Evolutionary conservation across 1,140 invertebrate genomes (phyloP).

Genomic region (Brachionus plicatilis): DNA sequence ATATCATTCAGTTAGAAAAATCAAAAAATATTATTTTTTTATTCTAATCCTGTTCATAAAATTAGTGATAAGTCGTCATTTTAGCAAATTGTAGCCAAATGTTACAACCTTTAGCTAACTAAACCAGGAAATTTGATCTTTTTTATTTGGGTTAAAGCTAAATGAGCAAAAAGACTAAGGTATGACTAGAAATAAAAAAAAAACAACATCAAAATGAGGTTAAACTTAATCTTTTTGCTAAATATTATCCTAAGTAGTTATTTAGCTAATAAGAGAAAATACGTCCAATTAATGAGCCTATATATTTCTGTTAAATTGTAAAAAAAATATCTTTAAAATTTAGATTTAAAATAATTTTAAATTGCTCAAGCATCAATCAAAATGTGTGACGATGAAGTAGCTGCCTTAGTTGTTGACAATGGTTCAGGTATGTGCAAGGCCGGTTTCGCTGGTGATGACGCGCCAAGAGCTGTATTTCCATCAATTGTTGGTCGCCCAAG

Average conservation of each 20-base stretch:
- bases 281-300: background rate
- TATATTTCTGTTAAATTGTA: background rate
- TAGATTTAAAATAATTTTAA: slow-evolving; percentile 8
- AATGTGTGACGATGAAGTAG: slow-evolving; percentile 82
- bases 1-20: background rate
- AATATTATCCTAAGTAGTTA: slow-evolving; percentile 32
- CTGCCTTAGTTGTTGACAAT: slow-evolving; percentile 76
- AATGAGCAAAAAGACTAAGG: background rate
- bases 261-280: slow-evolving; percentile 28
- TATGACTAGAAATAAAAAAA: background rate
- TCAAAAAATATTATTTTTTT: background rate
- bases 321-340: background rate
- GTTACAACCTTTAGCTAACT: slow-evolving; percentile 32
- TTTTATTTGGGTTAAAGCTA: background rate
- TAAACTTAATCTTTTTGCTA: slow-evolving; percentile 33
- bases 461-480: slow-evolving; percentile 75
- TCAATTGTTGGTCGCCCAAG: slow-evolving; percentile 73
- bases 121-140: slow-evolving; percentile 17
- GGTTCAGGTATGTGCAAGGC: slow-evolving; percentile 80
- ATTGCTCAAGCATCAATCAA: slow-evolving; percentile 49
- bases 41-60: background rate
- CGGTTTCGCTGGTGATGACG: slow-evolving; percentile 78
- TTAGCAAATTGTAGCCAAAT: slow-evolving; percentile 5
- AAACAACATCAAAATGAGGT: slow-evolving; percentile 2
- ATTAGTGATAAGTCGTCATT: background rate